These are phyloP conservation scores for silkworm (Bombyx mori) DNA, from an alignment of 1,140 invertebrate species.

Conservation along the genomic window DNA sequence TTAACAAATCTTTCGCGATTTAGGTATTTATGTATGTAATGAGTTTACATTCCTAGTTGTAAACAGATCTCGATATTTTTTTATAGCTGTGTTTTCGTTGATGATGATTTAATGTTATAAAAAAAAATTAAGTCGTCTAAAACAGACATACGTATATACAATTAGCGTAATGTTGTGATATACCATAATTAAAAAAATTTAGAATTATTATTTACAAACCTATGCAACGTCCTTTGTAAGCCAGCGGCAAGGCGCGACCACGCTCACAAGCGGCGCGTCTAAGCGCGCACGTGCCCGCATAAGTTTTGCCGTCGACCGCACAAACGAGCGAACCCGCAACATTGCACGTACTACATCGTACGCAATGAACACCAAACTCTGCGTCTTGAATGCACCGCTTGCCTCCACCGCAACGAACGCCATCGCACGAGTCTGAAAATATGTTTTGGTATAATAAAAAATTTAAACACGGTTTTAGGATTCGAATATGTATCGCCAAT, in stretches of 20 bases:
- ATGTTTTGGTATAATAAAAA: background rate
- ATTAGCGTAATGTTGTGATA: background rate
- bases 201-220: slow-evolving; percentile 22
- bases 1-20: too few relatives aligned
- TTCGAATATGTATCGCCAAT: too few relatives aligned
- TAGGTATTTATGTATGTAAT: too few relatives aligned
- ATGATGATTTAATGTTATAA: background rate
- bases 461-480: background rate
- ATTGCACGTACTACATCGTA: slow-evolving; percentile 82
- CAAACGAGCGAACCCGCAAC: slow-evolving; percentile 79
- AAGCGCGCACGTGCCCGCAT: slow-evolving; percentile 88
- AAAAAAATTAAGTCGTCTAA: background rate
- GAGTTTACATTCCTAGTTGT: too few relatives aligned
- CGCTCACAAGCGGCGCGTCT: slow-evolving; percentile 85
- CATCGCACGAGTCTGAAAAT: slow-evolving; percentile 77
- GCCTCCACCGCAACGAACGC: slow-evolving; percentile 83
- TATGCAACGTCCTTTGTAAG: slow-evolving; percentile 87
- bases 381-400: slow-evolving; percentile 89
- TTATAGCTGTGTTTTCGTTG: too few relatives aligned
- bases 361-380: slow-evolving; percentile 87
- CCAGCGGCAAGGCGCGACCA: slow-evolving; percentile 86
- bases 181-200: background rate
- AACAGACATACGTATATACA: background rate
- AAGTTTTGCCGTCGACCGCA: slow-evolving; percentile 89
- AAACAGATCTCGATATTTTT: too few relatives aligned